A percentile compares a stretch with the other conserved stretches of the same genome.
Evolutionary conservation across 2,888 invertebrate species (phyloP).

Genomic region (Acrobasis consociella): DNA sequence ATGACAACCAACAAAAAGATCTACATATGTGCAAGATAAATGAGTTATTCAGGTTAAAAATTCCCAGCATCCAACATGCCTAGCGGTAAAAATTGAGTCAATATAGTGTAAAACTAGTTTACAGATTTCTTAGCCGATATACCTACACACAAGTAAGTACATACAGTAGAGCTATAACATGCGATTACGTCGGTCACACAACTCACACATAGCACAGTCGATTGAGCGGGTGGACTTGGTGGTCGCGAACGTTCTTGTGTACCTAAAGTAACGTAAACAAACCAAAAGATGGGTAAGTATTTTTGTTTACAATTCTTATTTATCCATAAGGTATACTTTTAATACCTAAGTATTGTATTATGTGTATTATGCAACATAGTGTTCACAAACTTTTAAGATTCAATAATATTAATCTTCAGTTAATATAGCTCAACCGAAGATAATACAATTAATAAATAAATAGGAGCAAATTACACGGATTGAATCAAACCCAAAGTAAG

Average conservation of each 20-base stretch:
- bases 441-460: too few species aligned
- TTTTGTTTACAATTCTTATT: not conserved
- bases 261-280: slow-evolving; percentile 3
- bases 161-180: not conserved
- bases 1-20: too few species aligned
- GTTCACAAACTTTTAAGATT: too few species aligned
- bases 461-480: too few species aligned
- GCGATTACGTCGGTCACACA: not conserved
- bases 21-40: too few species aligned
- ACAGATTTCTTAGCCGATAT: not conserved
- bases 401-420: too few species aligned
- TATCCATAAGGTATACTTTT: too few species aligned
- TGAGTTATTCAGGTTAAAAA: not conserved
- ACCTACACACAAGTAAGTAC: not conserved
- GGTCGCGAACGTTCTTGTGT: not conserved
- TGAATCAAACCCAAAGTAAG: too few species aligned
- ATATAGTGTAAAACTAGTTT: slow-evolving; percentile 9
- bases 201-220: not conserved
- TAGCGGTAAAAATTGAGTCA: slow-evolving; percentile 1
- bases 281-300: slow-evolving; percentile 4
- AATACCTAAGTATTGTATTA: too few species aligned
- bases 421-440: too few species aligned
- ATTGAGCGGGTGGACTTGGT: not conserved
- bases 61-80: not conserved
- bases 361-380: too few species aligned